phyloP scores from a whole-genome alignment of 2,797 vertebrate species.

The Leuciscus waleckii region DNA sequence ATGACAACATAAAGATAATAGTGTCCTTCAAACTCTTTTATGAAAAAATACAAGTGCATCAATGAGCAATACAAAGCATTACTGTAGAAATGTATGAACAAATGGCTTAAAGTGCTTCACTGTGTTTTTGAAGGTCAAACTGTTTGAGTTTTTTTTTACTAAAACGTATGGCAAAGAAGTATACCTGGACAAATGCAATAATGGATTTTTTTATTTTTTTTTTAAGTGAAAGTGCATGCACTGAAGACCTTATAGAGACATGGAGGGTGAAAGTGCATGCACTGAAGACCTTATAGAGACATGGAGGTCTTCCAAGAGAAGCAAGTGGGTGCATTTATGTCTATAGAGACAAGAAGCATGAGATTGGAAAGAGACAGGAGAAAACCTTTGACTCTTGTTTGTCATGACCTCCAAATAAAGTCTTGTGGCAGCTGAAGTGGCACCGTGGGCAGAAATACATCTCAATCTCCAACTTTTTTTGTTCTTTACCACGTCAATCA shows the following conservation, averaged over 20 bases:
- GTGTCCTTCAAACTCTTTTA: constrained; percentile 17
- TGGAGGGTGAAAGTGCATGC: neutral
- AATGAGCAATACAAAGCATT: constrained; percentile 18
- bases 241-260: neutral
- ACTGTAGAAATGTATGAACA: neutral
- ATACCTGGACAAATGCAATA: neutral
- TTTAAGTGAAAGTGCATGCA: constrained; percentile 4
- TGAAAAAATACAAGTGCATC: neutral
- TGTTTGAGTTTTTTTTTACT: neutral
- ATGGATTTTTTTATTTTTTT: neutral
- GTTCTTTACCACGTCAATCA: neutral
- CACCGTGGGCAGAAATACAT: neutral
- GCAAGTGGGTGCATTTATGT: neutral
- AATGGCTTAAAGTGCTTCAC: constrained; percentile 24
- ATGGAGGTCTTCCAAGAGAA: neutral
- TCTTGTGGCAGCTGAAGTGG: constrained; percentile 2
- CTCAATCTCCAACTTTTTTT: neutral
- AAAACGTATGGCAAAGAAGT: neutral
- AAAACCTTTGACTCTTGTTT: constrained; percentile 15
- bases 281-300: neutral
- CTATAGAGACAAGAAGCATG: neutral
- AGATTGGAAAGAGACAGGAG: neutral
- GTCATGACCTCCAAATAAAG: neutral
- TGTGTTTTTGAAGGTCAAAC: constrained; percentile 22
- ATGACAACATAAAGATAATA: neutral